Evolutionary conservation across 2,888 invertebrate species (phyloP).

Genomic region (Graphium colonna): DNA sequence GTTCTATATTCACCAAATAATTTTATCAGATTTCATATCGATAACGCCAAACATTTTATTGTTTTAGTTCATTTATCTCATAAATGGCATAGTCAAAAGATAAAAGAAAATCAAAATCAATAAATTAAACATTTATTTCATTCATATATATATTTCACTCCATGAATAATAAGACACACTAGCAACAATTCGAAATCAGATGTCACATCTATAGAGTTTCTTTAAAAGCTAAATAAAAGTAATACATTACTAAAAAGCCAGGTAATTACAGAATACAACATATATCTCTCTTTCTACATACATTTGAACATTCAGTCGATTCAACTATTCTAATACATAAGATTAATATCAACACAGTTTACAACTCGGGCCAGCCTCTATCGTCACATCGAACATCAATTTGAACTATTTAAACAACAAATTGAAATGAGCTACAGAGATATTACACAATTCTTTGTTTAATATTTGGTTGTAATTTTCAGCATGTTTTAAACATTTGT

Average conservation of each 20-base stretch:
- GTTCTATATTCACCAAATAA: too few species aligned
- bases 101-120: too few species aligned
- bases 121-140: conserved; percentile 6
- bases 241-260: conserved; percentile 1
- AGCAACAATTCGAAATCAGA: conserved; percentile 1
- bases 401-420: conserved; percentile 35
- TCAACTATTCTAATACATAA: conserved; percentile 36
- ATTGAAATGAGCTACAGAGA: conserved; percentile 15
- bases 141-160: conserved; percentile 9
- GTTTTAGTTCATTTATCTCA: too few species aligned
- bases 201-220: neutral
- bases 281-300: conserved; percentile 42
- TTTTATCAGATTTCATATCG: too few species aligned
- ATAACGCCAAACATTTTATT: too few species aligned
- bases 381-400: conserved; percentile 36
- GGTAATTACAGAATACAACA: conserved; percentile 35
- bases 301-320: conserved; percentile 59
- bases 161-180: conserved; percentile 5
- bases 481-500: too few species aligned
- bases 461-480: too few species aligned
- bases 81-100: too few species aligned
- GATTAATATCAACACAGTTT: conserved; percentile 26
- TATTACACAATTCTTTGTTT: too few species aligned
- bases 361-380: conserved; percentile 18
- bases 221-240: conserved; percentile 1